Evolutionary conservation across 2,888 invertebrate genomes (phyloP).

Genomic region (Linyphia triangularis): DNA sequence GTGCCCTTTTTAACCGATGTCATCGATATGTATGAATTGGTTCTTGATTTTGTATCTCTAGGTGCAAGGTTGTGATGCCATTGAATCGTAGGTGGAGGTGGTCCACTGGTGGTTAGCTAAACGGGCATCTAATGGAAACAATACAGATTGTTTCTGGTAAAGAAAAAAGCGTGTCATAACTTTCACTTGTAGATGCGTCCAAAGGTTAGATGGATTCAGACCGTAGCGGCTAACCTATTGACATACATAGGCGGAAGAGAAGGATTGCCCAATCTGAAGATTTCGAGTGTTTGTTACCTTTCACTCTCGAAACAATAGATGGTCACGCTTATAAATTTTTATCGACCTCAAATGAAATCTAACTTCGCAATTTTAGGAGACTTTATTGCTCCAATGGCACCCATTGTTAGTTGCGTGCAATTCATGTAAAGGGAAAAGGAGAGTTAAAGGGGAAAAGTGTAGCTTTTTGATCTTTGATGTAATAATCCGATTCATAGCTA

Average conservation of each 20-base stretch:
- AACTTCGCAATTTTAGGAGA: slow-evolving; percentile 51
- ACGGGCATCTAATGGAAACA: slow-evolving; percentile 65
- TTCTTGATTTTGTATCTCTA: too few species aligned
- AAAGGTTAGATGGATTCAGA: slow-evolving; percentile 58
- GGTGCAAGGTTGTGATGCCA: too few species aligned
- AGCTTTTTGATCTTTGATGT: too few species aligned
- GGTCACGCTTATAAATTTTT: slow-evolving; percentile 74
- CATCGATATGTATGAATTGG: too few species aligned
- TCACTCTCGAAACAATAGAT: slow-evolving; percentile 67
- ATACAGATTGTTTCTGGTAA: slow-evolving; percentile 62
- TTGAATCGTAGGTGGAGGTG: too few species aligned
- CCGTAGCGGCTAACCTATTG: slow-evolving; percentile 72
- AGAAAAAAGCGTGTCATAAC: slow-evolving; percentile 68
- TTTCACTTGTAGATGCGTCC: slow-evolving; percentile 69
- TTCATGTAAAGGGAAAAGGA: background rate
- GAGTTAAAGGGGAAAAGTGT: too few species aligned
- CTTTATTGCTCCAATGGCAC: slow-evolving; percentile 45
- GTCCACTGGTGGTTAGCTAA: too few species aligned
- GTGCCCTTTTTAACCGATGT: too few species aligned
- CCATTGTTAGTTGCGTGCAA: slow-evolving; percentile 28
- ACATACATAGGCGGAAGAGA: slow-evolving; percentile 64
- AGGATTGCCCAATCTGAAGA: slow-evolving; percentile 70
- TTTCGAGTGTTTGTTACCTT: slow-evolving; percentile 55
- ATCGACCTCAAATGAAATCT: slow-evolving; percentile 68
- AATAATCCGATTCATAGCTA: background rate